These are phyloP conservation scores for Sula dactylatra DNA, from an alignment of 2,113 vertebrate genomes.

Conservation along the genomic window DNA sequence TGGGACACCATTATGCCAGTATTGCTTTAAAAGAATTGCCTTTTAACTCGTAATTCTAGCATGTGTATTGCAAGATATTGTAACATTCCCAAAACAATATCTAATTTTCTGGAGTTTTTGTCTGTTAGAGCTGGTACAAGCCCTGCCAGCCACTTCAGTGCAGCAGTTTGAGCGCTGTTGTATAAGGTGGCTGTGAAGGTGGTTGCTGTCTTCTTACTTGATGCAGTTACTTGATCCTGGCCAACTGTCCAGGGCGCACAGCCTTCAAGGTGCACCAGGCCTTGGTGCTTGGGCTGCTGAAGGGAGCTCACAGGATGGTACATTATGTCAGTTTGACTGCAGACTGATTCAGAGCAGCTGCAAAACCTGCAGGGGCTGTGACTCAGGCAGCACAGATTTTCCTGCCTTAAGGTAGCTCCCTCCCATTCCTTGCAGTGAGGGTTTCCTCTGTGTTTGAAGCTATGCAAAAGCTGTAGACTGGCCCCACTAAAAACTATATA, in stretches of 20 bases:
- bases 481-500: not conserved
- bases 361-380: not conserved
- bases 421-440: not conserved
- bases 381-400: not conserved
- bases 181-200: not conserved
- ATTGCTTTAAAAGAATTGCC: not conserved
- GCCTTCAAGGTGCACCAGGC: not conserved
- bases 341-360: not conserved
- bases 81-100: not conserved
- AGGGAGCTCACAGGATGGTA: not conserved
- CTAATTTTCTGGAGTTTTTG: not conserved
- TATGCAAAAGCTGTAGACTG: not conserved
- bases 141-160: not conserved
- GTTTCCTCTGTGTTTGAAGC: not conserved
- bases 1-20: not conserved
- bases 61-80: not conserved
- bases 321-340: not conserved
- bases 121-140: not conserved
- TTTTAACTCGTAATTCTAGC: not conserved
- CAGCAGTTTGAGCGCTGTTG: not conserved
- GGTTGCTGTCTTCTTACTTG: not conserved
- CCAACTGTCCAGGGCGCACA: rapidly evolving
- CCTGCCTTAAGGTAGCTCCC: not conserved
- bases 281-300: not conserved
- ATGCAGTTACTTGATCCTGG: not conserved